phyloP scores from a whole-genome alignment of 2,888 invertebrate species.

The Apamea epomidion region DNA sequence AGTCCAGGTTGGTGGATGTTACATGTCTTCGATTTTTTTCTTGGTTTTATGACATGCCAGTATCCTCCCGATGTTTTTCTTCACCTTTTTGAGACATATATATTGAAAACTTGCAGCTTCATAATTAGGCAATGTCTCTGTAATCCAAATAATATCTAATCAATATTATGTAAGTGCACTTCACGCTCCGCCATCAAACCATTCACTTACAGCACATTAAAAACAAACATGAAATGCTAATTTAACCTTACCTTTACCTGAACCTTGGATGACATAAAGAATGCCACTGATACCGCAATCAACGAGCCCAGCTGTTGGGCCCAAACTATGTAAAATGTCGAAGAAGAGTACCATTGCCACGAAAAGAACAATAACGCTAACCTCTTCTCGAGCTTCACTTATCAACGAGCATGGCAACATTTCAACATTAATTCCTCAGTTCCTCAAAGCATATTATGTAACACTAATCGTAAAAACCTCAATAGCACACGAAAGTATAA shows the following conservation, averaged over 20 bases:
- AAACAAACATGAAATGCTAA: background rate
- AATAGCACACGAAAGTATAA: conserved; percentile 1
- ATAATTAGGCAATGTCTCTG: background rate
- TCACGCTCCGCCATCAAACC: background rate
- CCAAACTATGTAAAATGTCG: background rate
- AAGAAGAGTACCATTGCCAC: background rate
- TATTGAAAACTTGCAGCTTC: background rate
- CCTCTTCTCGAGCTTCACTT: background rate
- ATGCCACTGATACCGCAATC: background rate
- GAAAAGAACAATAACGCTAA: too few species aligned
- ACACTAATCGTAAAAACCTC: background rate
- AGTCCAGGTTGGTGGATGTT: too few species aligned
- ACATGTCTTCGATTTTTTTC: background rate
- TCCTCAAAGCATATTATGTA: background rate
- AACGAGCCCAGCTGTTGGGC: background rate
- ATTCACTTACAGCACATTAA: background rate
- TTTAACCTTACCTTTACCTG: background rate
- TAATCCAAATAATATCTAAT: background rate
- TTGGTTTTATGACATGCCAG: background rate
- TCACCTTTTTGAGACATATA: too few species aligned
- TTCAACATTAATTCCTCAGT: background rate
- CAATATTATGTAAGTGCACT: background rate
- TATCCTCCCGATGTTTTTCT: too few species aligned
- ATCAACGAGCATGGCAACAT: background rate
- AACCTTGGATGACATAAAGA: background rate